Evolutionary conservation across 1,140 invertebrate species (phyloP), one percentile per base, ranked within the genome.

Genomic region (Papilio aristodemus): DNA sequence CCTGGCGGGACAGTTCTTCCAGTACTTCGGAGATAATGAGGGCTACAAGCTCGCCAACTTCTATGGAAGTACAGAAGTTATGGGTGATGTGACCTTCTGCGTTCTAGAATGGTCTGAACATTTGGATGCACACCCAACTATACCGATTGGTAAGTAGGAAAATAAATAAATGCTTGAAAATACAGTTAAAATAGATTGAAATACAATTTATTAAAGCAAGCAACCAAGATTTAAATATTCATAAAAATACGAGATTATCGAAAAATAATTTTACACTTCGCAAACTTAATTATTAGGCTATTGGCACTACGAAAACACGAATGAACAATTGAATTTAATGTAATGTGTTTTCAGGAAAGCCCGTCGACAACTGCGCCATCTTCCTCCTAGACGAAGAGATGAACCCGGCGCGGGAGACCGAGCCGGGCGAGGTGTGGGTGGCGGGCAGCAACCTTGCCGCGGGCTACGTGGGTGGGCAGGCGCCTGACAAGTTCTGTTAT

Each of bases 1-100:
- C 0, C 78, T 97, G 13, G 95, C 95, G 0, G 83, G 93, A 38
- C 93, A 96, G 74, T 97, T 97, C 87, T 97, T 96, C 81, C 83
- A 92, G 22, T 93, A 93, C 69, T 97, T 97, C 69, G 79, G 89
- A 4, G 90, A 92, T 67, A 85, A 92, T 64, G 90, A 92, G 2
- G 86, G 91, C 0, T 94, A 94, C 69, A 91, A 92, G 13, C 82
- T 97, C 8, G 96, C 95, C 58, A 98, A 98, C 80, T 97, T 97
- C 83, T 98, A 97, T 76, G 97, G 97, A 0, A 97, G 96, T 71
- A 97, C 97, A 0, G 97, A 98, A 87, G 94, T 91, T 4, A 89
- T 91, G 89, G 89, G 86, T 0, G 89, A 91, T 43, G 89, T 91
- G 0, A 91, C 89, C 0, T 91, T 82, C 27, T 85, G 85, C 50